Evolutionary conservation across 2,888 invertebrate genomes (phyloP), one percentile per base, ranked within the genome.

Genomic region (Electrophaes corylata): DNA sequence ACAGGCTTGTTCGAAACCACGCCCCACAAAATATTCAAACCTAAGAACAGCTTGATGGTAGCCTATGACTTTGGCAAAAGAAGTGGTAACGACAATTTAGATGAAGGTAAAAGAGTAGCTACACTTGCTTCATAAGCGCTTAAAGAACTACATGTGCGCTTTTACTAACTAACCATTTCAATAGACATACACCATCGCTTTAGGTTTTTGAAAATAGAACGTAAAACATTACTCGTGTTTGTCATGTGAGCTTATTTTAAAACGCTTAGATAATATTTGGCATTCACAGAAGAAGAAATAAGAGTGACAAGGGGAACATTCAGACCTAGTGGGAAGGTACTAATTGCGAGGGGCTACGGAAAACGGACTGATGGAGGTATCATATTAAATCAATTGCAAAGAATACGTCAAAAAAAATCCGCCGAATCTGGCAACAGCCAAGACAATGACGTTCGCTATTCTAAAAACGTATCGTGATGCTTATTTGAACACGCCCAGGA

Each of bases 261-360:
- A 66, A 64, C 63, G 67, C 68, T 67, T 61, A 45, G 67, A 62
- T 65, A 49, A 71, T 70, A 72, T 65, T 79, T 78, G 66, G 52
- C 62, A 75, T 82, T 81, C 71, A 78, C 88, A 91, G 90, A 88
- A 70, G 84, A 83, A 66, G 85, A 86, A 78, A 81, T 88, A 66
- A 89, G 87, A 78, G 84, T 84, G 71, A 82, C 83, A 68, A 79
- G 88, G 67, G 83, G 83, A 58, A 77, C 79, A 33, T 89, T 90
- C 81, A 85, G 78, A 69, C 88, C 89, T 5, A 83, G 82, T 67
- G 79, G 86, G 60, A 86, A 87, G 63, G 74, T 88, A 52, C 86
- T 88, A 67, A 87, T 90, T 68, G 90, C 90, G 26, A 73, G 88
- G 61, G 90, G 88, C 57, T 90, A 83, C 69, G 90, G 91, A 19